A percentile compares a stretch with the other conserved stretches of the same genome.
These are phyloP conservation scores for Hirtodrosophila confusa DNA, from an alignment of 2,888 invertebrate genomes.

Conservation along the genomic window DNA sequence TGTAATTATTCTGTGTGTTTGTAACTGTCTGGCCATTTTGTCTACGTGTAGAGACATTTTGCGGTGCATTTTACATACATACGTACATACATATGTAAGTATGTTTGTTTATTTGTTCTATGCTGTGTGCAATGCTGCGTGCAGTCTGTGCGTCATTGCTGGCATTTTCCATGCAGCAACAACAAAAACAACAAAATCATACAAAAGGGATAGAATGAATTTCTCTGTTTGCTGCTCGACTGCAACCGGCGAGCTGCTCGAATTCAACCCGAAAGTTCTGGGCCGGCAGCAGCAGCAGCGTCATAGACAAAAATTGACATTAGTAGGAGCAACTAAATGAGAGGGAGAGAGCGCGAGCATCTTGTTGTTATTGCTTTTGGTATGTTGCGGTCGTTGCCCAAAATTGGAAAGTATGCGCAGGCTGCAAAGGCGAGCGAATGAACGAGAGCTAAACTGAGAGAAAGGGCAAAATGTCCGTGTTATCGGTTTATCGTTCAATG, in stretches of 20 bases:
- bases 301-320: no score
- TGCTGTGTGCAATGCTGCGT: conserved; percentile 28
- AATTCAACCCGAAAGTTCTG: conserved; percentile 55
- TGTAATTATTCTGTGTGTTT: conserved; percentile 20
- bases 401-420: conserved; percentile 68
- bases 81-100: conserved; percentile 14
- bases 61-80: conserved; percentile 18
- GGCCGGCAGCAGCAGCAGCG: conserved; percentile 25
- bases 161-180: conserved; percentile 43
- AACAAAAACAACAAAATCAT: conserved; percentile 20
- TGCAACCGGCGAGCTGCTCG: conserved; percentile 26
- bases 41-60: conserved; percentile 35
- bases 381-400: conserved; percentile 50
- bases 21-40: conserved; percentile 29
- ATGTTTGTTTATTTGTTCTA: conserved; percentile 9
- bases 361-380: conserved; percentile 39
- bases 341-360: conserved; percentile 18
- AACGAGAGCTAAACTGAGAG: background rate
- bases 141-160: conserved; percentile 40
- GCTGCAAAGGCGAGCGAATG: conserved; percentile 3
- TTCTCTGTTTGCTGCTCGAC: conserved; percentile 12
- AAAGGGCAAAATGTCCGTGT: conserved; percentile 20
- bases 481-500: conserved; percentile 61
- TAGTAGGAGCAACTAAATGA: background rate
- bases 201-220: conserved; percentile 15